phyloP scores from a whole-genome alignment of 1,140 invertebrate genomes.

The Pinna nobilis region DNA sequence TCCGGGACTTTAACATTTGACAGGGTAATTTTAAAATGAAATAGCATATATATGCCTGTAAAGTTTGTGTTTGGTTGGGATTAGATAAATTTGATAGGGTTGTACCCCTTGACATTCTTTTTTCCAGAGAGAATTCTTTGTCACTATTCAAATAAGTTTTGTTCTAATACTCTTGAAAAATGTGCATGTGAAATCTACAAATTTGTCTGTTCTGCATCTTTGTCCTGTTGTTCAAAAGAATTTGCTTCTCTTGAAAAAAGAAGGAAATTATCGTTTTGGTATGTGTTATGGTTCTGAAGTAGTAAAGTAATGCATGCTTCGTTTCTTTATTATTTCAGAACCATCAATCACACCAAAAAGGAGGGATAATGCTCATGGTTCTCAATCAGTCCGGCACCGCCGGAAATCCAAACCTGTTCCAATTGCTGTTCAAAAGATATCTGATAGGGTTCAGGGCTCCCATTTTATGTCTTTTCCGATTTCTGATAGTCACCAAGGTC shows the following conservation, averaged over 20 bases:
- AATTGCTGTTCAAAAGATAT: neutral
- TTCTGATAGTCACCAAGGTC: no score
- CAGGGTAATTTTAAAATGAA: no score
- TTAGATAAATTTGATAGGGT: no score
- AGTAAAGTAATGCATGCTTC: constrained; percentile 24
- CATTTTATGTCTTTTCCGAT: neutral
- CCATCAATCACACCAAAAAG: constrained; percentile 4
- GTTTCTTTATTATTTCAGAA: constrained; percentile 25
- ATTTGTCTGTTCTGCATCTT: neutral
- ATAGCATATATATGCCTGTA: no score
- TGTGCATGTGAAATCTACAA: neutral
- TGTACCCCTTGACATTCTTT: neutral
- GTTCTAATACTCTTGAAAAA: neutral
- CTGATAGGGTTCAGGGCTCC: neutral
- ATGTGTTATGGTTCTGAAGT: constrained; percentile 15
- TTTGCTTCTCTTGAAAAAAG: neutral
- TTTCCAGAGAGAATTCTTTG: neutral
- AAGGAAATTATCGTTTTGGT: neutral
- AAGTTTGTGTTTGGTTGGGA: no score
- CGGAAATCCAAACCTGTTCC: neutral
- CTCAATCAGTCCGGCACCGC: neutral
- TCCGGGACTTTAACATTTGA: no score
- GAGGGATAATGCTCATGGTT: constrained; percentile 6
- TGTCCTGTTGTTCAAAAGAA: neutral
- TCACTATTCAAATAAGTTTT: neutral